A percentile compares a stretch with the other conserved stretches of the same genome.
Evolutionary conservation across 30 jellyfish, hydroid and myxozoan genomes (phyloP).

Genomic region (Aurelia sp.): DNA sequence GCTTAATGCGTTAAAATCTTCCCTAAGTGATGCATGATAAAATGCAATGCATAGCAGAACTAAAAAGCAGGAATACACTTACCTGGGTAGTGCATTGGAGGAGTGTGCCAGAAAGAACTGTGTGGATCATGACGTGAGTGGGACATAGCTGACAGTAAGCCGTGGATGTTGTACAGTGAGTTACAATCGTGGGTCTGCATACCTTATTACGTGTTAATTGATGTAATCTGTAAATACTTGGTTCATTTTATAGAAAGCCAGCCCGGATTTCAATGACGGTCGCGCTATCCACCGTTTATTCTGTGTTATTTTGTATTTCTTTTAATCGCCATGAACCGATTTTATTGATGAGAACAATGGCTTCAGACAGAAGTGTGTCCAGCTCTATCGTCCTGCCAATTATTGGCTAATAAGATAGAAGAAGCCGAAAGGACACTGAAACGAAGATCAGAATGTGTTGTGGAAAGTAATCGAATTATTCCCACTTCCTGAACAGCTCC

Average conservation of each 20-base stretch:
- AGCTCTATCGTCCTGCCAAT: slow-evolving; percentile 82
- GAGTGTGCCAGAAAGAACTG: slow-evolving; percentile 78
- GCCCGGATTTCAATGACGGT: slow-evolving; percentile 85
- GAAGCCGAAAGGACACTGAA: slow-evolving; percentile 83
- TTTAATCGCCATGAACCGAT: slow-evolving; percentile 83
- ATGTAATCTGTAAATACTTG: slow-evolving; percentile 78
- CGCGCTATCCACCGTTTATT: slow-evolving; percentile 76
- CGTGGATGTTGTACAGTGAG: slow-evolving; percentile 80
- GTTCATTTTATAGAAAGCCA: slow-evolving; percentile 83
- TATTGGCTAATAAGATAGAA: slow-evolving; percentile 79
- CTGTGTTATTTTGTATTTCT: slow-evolving; percentile 80
- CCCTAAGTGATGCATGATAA: too few relatives aligned
- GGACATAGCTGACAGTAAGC: slow-evolving; percentile 87
- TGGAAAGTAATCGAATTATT: slow-evolving; percentile 85
- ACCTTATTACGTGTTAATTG: slow-evolving; percentile 75
- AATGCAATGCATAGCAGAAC: not conserved
- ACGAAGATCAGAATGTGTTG: slow-evolving; percentile 85
- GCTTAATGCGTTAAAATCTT: not conserved
- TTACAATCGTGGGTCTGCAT: slow-evolving; percentile 85
- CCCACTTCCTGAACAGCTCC: slow-evolving; percentile 79
- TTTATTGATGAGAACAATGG: slow-evolving; percentile 71
- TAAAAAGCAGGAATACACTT: slow-evolving; percentile 12
- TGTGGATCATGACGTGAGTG: slow-evolving; percentile 79
- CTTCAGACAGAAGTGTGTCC: slow-evolving; percentile 83
- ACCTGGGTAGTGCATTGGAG: slow-evolving; percentile 82